phyloP scores from a whole-genome alignment of 1,140 invertebrate species.

The Drosophila rufa region DNA sequence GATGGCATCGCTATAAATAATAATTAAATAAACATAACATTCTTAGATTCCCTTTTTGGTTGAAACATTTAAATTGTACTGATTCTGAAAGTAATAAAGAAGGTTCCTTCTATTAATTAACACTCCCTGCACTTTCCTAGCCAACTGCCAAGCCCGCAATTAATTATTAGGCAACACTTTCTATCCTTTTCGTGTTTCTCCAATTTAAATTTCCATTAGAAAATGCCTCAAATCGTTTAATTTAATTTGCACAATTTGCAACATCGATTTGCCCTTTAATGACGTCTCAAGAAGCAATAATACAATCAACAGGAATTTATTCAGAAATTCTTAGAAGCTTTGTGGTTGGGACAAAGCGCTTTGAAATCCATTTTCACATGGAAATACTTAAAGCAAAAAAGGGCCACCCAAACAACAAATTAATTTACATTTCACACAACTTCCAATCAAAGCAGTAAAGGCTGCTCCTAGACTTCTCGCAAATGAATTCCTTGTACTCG shows the following conservation, averaged over 20 bases:
- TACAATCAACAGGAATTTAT: constrained; percentile 9
- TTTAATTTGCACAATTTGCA: constrained; percentile 8
- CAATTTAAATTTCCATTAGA: not conserved
- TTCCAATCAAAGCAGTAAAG: not conserved
- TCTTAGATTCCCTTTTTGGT: not conserved
- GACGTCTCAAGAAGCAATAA: not conserved
- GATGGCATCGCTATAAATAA: constrained; percentile 11
- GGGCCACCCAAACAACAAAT: constrained; percentile 7
- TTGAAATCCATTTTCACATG: not conserved
- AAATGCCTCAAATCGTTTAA: constrained; percentile 2
- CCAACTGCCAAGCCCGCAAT: not conserved
- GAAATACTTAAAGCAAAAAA: not conserved
- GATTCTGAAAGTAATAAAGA: not conserved
- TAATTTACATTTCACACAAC: constrained; percentile 21
- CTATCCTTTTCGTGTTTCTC: not conserved
- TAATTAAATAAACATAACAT: not conserved
- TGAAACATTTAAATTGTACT: not conserved
- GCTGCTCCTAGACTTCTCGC: not conserved
- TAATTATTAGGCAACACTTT: not conserved
- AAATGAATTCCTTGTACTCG: not conserved
- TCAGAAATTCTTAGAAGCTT: not conserved
- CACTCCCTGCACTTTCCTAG: not conserved
- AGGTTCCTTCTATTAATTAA: not conserved
- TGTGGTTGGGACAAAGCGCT: not conserved
- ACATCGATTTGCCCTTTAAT: constrained; percentile 4